A percentile compares a stretch with the other conserved stretches of the same genome.
Conservation (phyloP, 2,888 invertebrate species). For the Polydrusus pterygomalis region DNA sequence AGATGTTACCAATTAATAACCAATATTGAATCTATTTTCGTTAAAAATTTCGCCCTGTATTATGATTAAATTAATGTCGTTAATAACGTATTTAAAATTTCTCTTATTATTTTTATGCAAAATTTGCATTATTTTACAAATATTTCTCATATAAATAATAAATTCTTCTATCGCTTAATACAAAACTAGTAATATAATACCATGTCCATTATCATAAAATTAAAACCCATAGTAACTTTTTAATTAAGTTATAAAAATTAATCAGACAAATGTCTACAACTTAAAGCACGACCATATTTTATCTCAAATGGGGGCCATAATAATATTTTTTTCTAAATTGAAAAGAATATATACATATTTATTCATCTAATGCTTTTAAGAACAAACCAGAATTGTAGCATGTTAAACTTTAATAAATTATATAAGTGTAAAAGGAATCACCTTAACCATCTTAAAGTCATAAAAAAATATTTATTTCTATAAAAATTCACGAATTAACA, state of each 20-base stretch:
- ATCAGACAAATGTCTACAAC: background rate
- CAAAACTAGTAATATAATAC: too few species aligned
- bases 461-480: too few species aligned
- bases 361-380: too few species aligned
- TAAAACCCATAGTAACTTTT: background rate
- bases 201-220: background rate
- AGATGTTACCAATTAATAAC: too few species aligned
- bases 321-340: background rate
- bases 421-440: too few species aligned
- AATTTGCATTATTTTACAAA: too few species aligned
- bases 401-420: slow-evolving; percentile 1
- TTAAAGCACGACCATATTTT: background rate
- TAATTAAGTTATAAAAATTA: slow-evolving; percentile 4
- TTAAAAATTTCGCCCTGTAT: too few species aligned
- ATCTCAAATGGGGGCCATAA: background rate
- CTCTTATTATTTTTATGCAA: too few species aligned
- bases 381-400: background rate
- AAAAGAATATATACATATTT: background rate
- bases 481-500: slow-evolving; percentile 34
- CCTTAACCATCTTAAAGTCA: too few species aligned
- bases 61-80: too few species aligned
- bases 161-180: background rate
- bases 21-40: too few species aligned
- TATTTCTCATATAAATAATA: background rate
- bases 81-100: too few species aligned